These are phyloP conservation scores for Acrocera orbiculus DNA, from an alignment of 2,888 invertebrate species.

Conservation along the genomic window DNA sequence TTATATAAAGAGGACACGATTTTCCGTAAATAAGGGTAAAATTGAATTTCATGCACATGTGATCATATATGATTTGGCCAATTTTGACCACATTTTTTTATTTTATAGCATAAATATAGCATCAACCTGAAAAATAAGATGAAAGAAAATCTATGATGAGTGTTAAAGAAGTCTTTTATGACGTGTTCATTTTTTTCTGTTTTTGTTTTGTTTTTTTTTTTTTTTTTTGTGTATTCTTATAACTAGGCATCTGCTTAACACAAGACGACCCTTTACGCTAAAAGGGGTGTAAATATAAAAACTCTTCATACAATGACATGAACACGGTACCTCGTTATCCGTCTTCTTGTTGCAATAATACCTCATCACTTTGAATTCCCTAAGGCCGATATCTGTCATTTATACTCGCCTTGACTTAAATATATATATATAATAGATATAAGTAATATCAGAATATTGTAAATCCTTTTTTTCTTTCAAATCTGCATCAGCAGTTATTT, in stretches of 20 bases:
- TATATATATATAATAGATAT: no score
- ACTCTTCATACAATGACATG: not conserved
- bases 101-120: constrained; percentile 6
- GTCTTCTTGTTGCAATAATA: no score
- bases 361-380: no score
- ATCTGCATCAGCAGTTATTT: constrained; percentile 4
- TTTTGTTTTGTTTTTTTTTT: no score
- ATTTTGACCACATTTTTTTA: constrained; percentile 15
- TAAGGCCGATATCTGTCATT: no score
- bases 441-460: no score
- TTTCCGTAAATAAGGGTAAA: constrained; percentile 13
- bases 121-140: constrained; percentile 3
- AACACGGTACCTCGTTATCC: not conserved
- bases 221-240: no score
- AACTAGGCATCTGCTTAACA: constrained; percentile 2
- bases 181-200: no score
- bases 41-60: constrained; percentile 31
- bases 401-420: no score
- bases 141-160: constrained; percentile 4
- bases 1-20: no score
- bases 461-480: not conserved
- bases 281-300: constrained; percentile 7
- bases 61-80: constrained; percentile 27
- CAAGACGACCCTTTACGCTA: constrained; percentile 3
- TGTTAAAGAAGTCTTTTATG: no score